A percentile compares a stretch with the other conserved stretches of the same genome.
These are phyloP conservation scores for Empidonax alnorum DNA, from an alignment of 2,113 vertebrate genomes.

Conservation along the genomic window DNA sequence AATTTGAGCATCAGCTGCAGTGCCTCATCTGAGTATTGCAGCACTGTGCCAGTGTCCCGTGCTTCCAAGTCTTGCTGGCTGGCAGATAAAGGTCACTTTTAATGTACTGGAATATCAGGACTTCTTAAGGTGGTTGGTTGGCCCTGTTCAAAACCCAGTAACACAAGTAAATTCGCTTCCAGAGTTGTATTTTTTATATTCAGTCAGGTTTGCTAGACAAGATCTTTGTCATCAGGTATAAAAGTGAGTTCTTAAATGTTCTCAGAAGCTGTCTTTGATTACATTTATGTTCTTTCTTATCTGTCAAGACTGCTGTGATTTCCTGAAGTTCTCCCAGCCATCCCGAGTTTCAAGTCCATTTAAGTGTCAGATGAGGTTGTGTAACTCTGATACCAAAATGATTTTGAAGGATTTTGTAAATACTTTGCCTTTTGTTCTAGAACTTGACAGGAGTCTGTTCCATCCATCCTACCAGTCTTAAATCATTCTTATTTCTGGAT, in stretches of 20 bases:
- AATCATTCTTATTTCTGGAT: constrained; percentile 34
- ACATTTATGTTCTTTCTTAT: background rate
- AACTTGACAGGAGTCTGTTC: background rate
- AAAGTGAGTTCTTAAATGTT: background rate
- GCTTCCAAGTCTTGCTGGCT: background rate
- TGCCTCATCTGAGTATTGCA: background rate
- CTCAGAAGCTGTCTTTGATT: background rate
- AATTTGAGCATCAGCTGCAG: background rate
- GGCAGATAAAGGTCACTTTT: background rate
- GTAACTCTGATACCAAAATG: background rate
- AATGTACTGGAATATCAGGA: too few species aligned
- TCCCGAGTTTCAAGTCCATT: background rate
- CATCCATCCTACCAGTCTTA: background rate
- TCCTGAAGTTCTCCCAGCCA: background rate
- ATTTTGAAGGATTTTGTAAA: background rate
- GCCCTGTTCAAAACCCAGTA: background rate
- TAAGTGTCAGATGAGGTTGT: background rate
- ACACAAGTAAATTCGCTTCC: background rate
- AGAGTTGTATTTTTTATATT: background rate
- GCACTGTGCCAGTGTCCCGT: rapidly evolving
- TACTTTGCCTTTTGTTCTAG: background rate
- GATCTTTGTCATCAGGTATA: background rate
- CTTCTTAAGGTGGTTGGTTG: background rate
- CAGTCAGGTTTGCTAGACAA: background rate
- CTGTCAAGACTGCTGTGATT: background rate